Base-by-base conservation (phyloP, 2,797 vertebrate species). In the Margarornis squamiger region DNA sequence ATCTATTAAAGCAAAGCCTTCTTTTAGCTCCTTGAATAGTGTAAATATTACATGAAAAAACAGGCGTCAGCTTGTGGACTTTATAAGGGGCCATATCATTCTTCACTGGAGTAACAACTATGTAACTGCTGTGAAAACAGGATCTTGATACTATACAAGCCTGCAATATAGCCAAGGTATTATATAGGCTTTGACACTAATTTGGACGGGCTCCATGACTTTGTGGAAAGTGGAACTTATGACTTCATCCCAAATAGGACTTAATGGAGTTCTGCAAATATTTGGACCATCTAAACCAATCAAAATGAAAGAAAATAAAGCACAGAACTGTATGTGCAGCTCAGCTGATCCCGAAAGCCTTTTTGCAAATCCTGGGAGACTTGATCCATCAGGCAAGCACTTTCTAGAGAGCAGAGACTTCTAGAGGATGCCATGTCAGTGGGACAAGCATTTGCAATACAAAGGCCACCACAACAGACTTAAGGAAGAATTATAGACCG, bases 11-110 rank as follows among this genome's bases (percentile, higher is more conserved):
- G 91, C 30, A 93, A 96, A 97, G 81, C 55, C 75, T 88, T 85
- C 86, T 92, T 94, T 97, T 94, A 96, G 94, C 93, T 96, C 90
- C 86, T 86, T 93, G 91, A 96, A 94, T 89, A 96, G 91, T 93
- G 85, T 96, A 97, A 96, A 97, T 95, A 96, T 96, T 95, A 88
- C 93, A 96, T 95, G 93, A 81, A 91, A 96, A 96, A 97, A 83
- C 93, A 95, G 94, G 95, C 91, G 68, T 95, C 95, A 95, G 94
- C 87, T 78, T 92, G 90, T 75, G 94, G 76, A 88, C 84, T 95
- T 95, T 94, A 89, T 94, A 96, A 95, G 93, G 34, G 87, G 88
- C 68, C 92, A 23, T 96, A 96, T 93, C 92, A 95, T 94, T 96
- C 95, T 96, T 95, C 93, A 94, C 86, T 81, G 80, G 34, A 90